A percentile compares a stretch with the other conserved stretches of the same genome.
These are phyloP conservation scores for Pseudeuparius sepicola DNA, from an alignment of 2,888 invertebrate species.

Conservation along the genomic window DNA sequence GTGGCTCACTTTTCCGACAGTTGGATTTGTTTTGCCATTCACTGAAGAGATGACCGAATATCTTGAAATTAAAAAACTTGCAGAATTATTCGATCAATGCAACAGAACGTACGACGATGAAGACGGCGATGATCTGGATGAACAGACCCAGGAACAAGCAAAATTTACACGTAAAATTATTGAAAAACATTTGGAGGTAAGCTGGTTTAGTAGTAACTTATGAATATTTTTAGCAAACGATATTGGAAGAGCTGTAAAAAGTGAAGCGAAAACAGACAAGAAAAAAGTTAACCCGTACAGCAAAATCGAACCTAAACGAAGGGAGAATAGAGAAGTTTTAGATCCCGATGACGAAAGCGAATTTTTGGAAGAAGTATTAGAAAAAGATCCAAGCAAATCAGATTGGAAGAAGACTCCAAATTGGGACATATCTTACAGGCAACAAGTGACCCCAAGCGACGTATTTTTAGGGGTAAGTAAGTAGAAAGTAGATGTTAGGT, in stretches of 20 bases:
- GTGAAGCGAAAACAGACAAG: too few species aligned
- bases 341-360: conserved; percentile 38
- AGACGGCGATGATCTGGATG: conserved; percentile 28
- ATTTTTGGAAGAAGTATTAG: conserved; percentile 40
- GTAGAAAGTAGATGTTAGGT: too few species aligned
- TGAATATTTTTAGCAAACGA: too few species aligned
- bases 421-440: conserved; percentile 76
- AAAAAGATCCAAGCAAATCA: conserved; percentile 34
- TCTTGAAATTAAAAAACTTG: conserved; percentile 33
- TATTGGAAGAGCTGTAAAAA: too few species aligned
- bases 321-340: conserved; percentile 35
- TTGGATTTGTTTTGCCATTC: too few species aligned
- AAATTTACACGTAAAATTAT: too few species aligned
- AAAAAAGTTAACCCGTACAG: conserved; percentile 37
- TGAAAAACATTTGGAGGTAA: too few species aligned
- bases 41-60: conserved; percentile 29
- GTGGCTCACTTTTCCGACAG: too few species aligned
- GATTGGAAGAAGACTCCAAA: conserved; percentile 58
- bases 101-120: conserved; percentile 30
- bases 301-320: conserved; percentile 25
- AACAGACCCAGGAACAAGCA: conserved; percentile 20
- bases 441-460: conserved; percentile 76
- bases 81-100: conserved; percentile 33
- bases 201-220: too few species aligned
- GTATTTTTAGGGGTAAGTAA: conserved; percentile 64